Evolutionary conservation across 2,888 invertebrate genomes (phyloP), one percentile per base, ranked within the genome.

Genomic region (Ferrisia virgata): DNA sequence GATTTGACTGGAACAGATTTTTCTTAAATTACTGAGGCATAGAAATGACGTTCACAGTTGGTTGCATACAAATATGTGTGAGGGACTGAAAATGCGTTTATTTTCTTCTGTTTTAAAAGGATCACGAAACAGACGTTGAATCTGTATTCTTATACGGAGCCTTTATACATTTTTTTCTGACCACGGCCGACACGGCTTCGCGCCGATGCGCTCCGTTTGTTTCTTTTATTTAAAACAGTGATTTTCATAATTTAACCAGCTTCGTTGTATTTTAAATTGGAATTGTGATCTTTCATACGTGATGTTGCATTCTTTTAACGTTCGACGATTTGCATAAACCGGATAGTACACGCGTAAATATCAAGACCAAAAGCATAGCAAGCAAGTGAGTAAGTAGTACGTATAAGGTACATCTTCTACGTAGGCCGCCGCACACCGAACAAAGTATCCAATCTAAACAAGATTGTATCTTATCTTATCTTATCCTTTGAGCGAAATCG

Each of bases 181-280:
- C 72, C 72, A 76, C 72, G 11, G 36, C 36, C 36, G 72, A 76
- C n/a, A n/a, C 36, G 36, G 72, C 72, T 76, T 76, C 72, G 36
- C 72, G 36, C 18, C n/a, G 72, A 76, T 76, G 36, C 72, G 72
- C 72, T 76, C 72, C 33, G 72, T 76, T 76, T 76, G 72, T 76
- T 76, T 36, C 36, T 76, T 76, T 36, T 36, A 76, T 76, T 76
- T 76, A 36, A 76, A 76, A 76, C 72, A 76, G 72, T 76, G 72
- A 76, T 76, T 76, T 76, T 36, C 72, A 76, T 76, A 76, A 76
- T 76, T 76, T 76, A 76, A 33, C 72, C 72, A 76, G 72, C 36
- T 76, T 76, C 18, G 33, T 76, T 76, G 72, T 36, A 76, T 76
- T 76, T 76, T 76, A 76, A 76, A 76, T 76, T 76, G 72, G 36